Evolutionary conservation across 2,797 vertebrate genomes (phyloP).

Genomic region (Triplophysa yarkandensis): DNA sequence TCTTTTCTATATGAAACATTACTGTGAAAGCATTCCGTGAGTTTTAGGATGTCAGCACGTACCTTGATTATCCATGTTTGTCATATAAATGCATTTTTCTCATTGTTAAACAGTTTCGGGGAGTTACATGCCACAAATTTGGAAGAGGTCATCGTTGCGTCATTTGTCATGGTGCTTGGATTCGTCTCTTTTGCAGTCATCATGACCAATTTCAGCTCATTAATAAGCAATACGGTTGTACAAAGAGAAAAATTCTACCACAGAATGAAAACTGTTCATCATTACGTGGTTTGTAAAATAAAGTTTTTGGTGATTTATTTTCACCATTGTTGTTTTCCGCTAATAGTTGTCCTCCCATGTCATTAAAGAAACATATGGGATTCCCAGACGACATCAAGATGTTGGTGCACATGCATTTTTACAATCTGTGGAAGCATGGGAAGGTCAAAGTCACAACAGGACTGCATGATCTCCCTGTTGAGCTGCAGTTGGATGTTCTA

Average conservation of each 20-base stretch:
- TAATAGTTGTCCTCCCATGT: not conserved
- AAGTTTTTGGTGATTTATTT: not conserved
- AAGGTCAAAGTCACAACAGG: constrained; percentile 36
- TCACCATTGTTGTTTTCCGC: not conserved
- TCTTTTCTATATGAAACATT: no score
- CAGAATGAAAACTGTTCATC: constrained; percentile 44
- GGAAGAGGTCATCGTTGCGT: constrained; percentile 23
- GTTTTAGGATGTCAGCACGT: no score
- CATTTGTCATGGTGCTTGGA: constrained; percentile 41
- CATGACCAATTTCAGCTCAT: constrained; percentile 50
- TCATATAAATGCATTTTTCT: no score
- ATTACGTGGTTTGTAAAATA: constrained; percentile 46
- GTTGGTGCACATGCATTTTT: constrained; percentile 45
- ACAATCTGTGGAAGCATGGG: constrained; percentile 45
- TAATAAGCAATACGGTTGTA: constrained; percentile 46
- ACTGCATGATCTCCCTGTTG: constrained; percentile 47
- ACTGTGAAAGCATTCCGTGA: no score
- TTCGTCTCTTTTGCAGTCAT: constrained; percentile 41
- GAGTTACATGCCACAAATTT: constrained; percentile 42
- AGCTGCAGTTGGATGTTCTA: constrained; percentile 41
- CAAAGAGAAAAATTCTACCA: constrained; percentile 49
- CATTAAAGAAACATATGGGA: constrained; percentile 43
- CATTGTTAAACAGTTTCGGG: constrained; percentile 50
- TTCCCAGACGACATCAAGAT: constrained; percentile 42
- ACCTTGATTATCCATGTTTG: no score